phyloP scores from a whole-genome alignment of 2,888 invertebrate species.

The Chrysolina haemoptera region DNA sequence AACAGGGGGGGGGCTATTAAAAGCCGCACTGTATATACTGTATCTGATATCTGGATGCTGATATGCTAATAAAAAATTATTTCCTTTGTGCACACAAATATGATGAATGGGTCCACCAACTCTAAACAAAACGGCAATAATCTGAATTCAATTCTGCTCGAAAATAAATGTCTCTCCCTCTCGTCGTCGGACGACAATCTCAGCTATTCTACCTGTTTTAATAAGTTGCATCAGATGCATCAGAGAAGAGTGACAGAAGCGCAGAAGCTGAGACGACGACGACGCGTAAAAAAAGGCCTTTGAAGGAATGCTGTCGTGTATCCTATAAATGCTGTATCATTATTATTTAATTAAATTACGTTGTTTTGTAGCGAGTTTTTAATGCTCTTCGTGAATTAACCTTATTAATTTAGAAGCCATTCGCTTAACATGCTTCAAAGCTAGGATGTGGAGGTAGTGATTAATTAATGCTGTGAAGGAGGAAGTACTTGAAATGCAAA shows the following conservation, averaged over 20 bases:
- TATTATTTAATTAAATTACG: slow-evolving; percentile 61
- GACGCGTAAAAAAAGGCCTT: slow-evolving; percentile 33
- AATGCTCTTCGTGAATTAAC: slow-evolving; percentile 53
- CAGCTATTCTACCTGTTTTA: slow-evolving; percentile 28
- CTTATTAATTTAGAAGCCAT: slow-evolving; percentile 53
- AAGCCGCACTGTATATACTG: too few species aligned
- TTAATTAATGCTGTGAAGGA: background rate
- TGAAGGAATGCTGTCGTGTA: slow-evolving; percentile 48
- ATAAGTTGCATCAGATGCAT: slow-evolving; percentile 27
- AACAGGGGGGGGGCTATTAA: too few species aligned
- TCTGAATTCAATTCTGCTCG: background rate
- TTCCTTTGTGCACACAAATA: too few species aligned
- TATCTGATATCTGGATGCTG: too few species aligned
- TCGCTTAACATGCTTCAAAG: slow-evolving; percentile 35
- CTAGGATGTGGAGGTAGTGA: slow-evolving; percentile 17
- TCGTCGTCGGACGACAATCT: background rate
- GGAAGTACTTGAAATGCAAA: background rate
- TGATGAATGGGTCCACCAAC: too few species aligned
- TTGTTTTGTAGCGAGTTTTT: slow-evolving; percentile 58
- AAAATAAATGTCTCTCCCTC: background rate
- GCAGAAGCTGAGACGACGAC: slow-evolving; percentile 32
- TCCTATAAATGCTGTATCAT: slow-evolving; percentile 60
- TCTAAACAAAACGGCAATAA: too few species aligned
- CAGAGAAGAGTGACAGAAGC: slow-evolving; percentile 31
- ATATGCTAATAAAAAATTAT: too few species aligned